These are phyloP conservation scores for Eristalinus aeneus DNA, from an alignment of 2,888 invertebrate species.

Conservation along the genomic window DNA sequence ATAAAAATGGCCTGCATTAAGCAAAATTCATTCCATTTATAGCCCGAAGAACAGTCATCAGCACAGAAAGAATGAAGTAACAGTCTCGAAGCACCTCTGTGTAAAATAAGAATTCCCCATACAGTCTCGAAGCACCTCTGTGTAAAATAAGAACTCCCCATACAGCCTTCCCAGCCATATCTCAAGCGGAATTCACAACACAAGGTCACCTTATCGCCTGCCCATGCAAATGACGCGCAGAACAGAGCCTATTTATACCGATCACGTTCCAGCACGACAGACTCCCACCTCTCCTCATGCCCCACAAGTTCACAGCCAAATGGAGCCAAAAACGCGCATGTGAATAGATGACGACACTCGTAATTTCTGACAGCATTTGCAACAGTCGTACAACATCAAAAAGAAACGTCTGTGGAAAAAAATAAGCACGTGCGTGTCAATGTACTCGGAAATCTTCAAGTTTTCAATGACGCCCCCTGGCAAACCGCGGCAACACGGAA, in stretches of 20 bases:
- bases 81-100: too few species aligned
- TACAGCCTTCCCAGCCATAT: background rate
- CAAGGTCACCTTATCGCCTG: slow-evolving; percentile 26
- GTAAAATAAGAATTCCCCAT: background rate
- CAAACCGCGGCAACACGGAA: slow-evolving; percentile 13
- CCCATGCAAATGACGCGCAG: slow-evolving; percentile 8
- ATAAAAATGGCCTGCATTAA: too few species aligned
- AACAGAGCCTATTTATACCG: background rate
- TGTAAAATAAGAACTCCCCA: background rate
- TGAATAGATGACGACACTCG: background rate
- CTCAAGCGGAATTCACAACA: slow-evolving; percentile 19
- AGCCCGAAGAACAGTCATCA: background rate
- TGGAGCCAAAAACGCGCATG: background rate
- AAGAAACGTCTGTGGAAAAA: background rate
- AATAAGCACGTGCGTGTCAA: slow-evolving; percentile 4
- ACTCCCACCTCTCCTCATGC: background rate
- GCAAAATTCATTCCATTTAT: too few species aligned
- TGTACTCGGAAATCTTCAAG: background rate
- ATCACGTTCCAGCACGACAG: background rate
- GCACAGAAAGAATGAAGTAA: background rate
- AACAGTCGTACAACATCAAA: background rate
- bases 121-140: too few species aligned
- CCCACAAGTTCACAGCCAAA: background rate
- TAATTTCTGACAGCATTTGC: background rate
- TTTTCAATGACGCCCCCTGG: slow-evolving; percentile 23